Percentiles rank a stretch among this genome's conserved stretches.
These are phyloP conservation scores for Tachysurus vachellii DNA, from an alignment of 2,113 vertebrate genomes.

Conservation along the genomic window DNA sequence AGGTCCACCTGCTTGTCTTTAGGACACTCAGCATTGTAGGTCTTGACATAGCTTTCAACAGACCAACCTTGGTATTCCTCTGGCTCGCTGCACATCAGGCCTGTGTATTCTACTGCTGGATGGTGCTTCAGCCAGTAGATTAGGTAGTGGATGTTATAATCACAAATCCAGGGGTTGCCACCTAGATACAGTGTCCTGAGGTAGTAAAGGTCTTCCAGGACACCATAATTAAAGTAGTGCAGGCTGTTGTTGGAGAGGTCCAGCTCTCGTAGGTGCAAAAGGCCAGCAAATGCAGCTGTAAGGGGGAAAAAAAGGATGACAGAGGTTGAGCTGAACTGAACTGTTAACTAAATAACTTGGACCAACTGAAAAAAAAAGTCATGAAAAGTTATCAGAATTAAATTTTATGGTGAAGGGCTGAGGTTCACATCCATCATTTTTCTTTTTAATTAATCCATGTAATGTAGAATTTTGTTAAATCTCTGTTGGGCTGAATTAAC, in stretches of 20 bases:
- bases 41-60: conserved; percentile 90
- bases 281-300: conserved; percentile 88
- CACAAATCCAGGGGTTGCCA: conserved; percentile 93
- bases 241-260: conserved; percentile 94
- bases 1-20: conserved; percentile 77
- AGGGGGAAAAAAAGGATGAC: conserved; percentile 34
- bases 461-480: not conserved
- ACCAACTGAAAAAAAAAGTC: no score
- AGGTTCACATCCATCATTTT: not conserved
- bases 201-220: conserved; percentile 95
- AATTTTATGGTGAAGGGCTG: not conserved
- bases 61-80: conserved; percentile 89
- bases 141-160: conserved; percentile 98
- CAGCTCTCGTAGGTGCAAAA: conserved; percentile 86
- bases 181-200: conserved; percentile 83
- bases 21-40: conserved; percentile 94
- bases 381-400: not conserved
- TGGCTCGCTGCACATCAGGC: conserved; percentile 85
- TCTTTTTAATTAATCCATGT: not conserved
- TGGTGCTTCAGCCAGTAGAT: conserved; percentile 97
- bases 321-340: not conserved
- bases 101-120: conserved; percentile 81
- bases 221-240: conserved; percentile 88
- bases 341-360: not conserved
- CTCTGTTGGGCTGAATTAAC: not conserved